Evolutionary conservation across 2,888 invertebrate species (phyloP), one percentile per base, ranked within the genome.

Genomic region (Melieria picta): DNA sequence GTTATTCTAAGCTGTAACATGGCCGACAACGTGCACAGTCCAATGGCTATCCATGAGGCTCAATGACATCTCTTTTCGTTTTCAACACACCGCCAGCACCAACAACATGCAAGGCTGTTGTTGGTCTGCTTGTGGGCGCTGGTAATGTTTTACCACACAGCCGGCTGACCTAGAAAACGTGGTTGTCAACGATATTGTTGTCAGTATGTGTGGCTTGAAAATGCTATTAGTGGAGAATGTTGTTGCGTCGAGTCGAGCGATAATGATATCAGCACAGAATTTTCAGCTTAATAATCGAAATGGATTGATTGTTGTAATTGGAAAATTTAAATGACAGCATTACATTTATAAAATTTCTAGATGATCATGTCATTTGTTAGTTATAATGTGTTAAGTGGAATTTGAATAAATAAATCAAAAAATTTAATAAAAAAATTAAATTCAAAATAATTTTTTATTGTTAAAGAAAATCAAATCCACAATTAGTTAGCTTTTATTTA

Each of bases 91-190:
- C 13, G 55, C 10, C 16, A 16, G 55, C 55, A 45, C 30, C 56
- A 45, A 56, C 45, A 46, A 10, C 43, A n/a, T 64, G 3, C 46
- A 52, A 50, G 42, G 43, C 7, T 11, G 4, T 16, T 43, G 5
- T 47, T 13, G 42, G 57, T 58, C 57, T 56, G 13, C 42, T 30
- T 58, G 30, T 48, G 48, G 47, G 48, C 50, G 56, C 48, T 57
- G 48, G 10, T 45, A 11, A 16, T 68, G 62, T 66, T 46, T 11
- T 16, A 63, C 62, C 67, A 63, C 48, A 52, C 57, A 58, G 46
- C 16, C 10, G 42, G 46, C 42, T 71, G 71, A 73, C 74, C 74
- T 70, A 74, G 68, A 74, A 72, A 69, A 42, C 13, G 2, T n/a
- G 13, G 7, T 43, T 7, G 10, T 7, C 60, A 46, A 11, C 10